Conservation (phyloP, 2,113 vertebrate genomes). For the Orycteropus afer region DNA sequence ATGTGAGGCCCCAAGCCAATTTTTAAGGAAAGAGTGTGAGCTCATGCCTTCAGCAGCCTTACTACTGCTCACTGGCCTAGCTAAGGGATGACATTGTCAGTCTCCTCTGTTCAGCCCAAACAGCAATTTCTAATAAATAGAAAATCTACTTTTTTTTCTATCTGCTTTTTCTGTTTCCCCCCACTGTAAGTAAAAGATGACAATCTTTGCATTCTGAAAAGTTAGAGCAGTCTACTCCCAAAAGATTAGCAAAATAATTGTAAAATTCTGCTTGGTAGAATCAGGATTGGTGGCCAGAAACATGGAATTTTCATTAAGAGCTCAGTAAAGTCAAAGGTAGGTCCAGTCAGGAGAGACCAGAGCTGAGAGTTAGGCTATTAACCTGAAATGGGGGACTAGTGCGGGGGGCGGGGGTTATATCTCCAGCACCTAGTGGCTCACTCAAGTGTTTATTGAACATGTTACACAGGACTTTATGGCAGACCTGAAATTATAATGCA, state of each 20-base stretch:
- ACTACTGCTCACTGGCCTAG: background rate
- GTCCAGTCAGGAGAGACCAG: background rate
- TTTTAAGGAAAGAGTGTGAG: background rate
- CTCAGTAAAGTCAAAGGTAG: background rate
- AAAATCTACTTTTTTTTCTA: background rate
- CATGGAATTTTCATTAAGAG: background rate
- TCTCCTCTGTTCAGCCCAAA: background rate
- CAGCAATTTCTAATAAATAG: constrained; percentile 1
- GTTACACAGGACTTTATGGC: background rate
- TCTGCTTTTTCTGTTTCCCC: background rate
- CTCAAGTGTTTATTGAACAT: background rate
- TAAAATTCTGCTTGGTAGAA: background rate
- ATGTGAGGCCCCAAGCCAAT: background rate
- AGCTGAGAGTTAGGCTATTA: background rate
- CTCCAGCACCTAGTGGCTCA: background rate
- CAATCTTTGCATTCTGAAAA: background rate
- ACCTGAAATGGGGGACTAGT: background rate
- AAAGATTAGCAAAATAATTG: background rate
- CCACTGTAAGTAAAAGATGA: background rate
- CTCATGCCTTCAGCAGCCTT: background rate
- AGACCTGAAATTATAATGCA: constrained; percentile 6
- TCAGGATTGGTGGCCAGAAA: background rate
- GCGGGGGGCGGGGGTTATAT: background rate
- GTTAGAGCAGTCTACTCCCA: background rate
- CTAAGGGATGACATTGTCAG: background rate